Conservation (phyloP, 2,888 invertebrate species). For the Agriopis leucophaearia region DNA sequence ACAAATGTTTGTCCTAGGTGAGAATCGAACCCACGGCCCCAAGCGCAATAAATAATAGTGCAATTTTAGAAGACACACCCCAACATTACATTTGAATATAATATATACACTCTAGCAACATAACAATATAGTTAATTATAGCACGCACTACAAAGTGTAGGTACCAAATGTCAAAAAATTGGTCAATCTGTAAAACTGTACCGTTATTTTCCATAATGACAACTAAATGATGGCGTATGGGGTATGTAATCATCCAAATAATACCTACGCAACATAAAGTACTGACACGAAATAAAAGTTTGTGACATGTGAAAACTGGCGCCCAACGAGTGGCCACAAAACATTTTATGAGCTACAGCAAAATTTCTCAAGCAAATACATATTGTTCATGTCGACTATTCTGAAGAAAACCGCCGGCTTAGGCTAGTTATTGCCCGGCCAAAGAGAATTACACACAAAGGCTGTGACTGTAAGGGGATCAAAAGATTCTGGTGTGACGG, state of each 20-base stretch:
- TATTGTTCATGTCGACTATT: constrained; percentile 9
- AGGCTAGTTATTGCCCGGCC: constrained; percentile 30
- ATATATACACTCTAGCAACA: too few relatives aligned
- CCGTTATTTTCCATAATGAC: neutral
- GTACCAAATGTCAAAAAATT: too few relatives aligned
- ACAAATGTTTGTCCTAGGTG: too few relatives aligned
- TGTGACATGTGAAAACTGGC: constrained; percentile 15
- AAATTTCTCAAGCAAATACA: constrained; percentile 25
- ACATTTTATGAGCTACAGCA: constrained; percentile 14
- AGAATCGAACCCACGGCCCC: too few relatives aligned
- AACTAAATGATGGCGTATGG: neutral
- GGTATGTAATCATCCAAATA: neutral
- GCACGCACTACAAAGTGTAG: too few relatives aligned
- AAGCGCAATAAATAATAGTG: too few relatives aligned
- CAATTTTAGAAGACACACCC: too few relatives aligned
- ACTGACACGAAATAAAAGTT: constrained; percentile 4
- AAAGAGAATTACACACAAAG: constrained; percentile 36
- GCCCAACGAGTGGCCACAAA: constrained; percentile 16
- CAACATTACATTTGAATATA: too few relatives aligned
- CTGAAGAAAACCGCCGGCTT: constrained; percentile 24
- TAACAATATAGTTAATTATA: too few relatives aligned
- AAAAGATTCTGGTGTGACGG: constrained; percentile 33
- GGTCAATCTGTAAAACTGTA: neutral
- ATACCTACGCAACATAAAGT: constrained; percentile 4
- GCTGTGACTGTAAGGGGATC: constrained; percentile 33